Evolutionary conservation across 2,797 vertebrate genomes (phyloP), one percentile per base, ranked within the genome.

Genomic region (Dendrocincla tyrannina): DNA sequence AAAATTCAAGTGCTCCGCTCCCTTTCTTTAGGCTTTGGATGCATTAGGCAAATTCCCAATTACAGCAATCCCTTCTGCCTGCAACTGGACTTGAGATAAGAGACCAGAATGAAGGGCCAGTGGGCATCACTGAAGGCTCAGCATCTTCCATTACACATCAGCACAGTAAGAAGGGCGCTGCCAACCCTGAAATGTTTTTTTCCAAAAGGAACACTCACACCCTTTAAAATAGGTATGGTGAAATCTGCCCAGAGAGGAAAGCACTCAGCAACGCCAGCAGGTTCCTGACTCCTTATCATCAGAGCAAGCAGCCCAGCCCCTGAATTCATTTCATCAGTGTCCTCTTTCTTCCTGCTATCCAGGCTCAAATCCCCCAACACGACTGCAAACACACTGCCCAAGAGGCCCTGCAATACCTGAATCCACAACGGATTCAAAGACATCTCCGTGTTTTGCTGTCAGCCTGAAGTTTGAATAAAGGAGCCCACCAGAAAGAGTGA

Each of bases 401-500:
- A 41, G 73, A 64, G 39, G 44, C 25, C 11, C 23, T 9, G 13
- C 8, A 3, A 6, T 18, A 67, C 32, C 42, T 53, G 86, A 89
- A 79, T 85, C 93, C 85, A 64, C n/a, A 11, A 5, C 28, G n/a
- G 63, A 46, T 46, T 39, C 62, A 12, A 67, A 78, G 77, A 33
- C 69, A 41, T 44, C 47, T 77, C 86, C 92, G 5, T 1, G 64
- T 87, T 93, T 85, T 90, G 91, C 68, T 69, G 47, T 17, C 74
- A 84, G 88, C 93, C 88, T 39, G 68, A 87, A 94, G 95, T 91
- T 85, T 58, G 82, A 60, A 10, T 63, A 41, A 32, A 35, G 30
- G 85, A 96, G 96, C 95, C 97, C 97, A 97, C 94, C 95, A 56
- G 78, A 73, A 12, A 58, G 82, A 92, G 72, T 41, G 58, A 86